Percentiles rank a stretch among this genome's conserved stretches.
phyloP scores from a whole-genome alignment of 2,797 vertebrate species.

The Sebastes oblongus region DNA sequence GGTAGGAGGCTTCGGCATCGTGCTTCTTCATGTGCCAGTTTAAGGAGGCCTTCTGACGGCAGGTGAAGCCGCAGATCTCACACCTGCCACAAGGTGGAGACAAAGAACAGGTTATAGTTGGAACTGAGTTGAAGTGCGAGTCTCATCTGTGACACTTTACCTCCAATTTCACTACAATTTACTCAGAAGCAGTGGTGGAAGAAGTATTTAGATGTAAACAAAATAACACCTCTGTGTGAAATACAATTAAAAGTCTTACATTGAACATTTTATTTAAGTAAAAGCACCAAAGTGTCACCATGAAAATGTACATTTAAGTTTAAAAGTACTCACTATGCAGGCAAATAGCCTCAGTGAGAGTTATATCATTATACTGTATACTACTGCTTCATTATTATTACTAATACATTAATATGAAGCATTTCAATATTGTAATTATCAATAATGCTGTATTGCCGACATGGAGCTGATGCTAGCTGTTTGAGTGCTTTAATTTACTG shows the following conservation, averaged over 20 bases:
- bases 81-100: conserved; percentile 81
- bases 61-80: conserved; percentile 94
- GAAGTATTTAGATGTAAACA: not conserved
- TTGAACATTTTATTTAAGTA: not conserved
- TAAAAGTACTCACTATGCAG: too few relatives aligned
- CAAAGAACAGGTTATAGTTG: conserved; percentile 14
- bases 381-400: not conserved
- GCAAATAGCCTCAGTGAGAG: not conserved
- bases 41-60: conserved; percentile 92
- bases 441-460: not conserved
- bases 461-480: not conserved
- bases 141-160: not conserved
- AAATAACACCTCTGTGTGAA: not conserved
- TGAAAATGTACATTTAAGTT: too few relatives aligned
- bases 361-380: not conserved
- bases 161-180: not conserved
- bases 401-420: not conserved
- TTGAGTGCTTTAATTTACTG: not conserved
- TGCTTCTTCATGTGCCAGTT: conserved; percentile 98
- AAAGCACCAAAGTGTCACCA: not conserved
- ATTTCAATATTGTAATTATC: not conserved
- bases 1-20: conserved; percentile 90
- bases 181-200: not conserved
- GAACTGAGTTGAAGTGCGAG: not conserved
- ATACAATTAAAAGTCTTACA: not conserved